Conservation (phyloP, 2,113 vertebrate genomes). For the Vombatus ursinus region DNA sequence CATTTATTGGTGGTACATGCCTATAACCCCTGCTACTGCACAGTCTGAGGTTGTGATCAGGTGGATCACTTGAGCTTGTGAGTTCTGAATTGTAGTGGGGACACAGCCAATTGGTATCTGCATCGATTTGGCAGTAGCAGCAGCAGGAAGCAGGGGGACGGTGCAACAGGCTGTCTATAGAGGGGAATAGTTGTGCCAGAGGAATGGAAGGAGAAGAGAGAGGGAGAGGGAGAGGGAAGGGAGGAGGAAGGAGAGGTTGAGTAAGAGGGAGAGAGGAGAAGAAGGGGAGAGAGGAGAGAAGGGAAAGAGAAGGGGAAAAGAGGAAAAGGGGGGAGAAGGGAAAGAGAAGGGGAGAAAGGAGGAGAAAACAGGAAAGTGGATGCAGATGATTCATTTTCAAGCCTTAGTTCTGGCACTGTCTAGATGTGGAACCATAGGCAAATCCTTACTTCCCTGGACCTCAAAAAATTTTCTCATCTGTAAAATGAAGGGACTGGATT, state of each 20-base stretch:
- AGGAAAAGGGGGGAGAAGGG: neutral
- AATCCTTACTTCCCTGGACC: neutral
- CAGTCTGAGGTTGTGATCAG: neutral
- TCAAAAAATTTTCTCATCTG: neutral
- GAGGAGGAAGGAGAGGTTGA: fast-evolving
- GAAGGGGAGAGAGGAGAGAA: neutral
- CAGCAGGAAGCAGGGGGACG: neutral
- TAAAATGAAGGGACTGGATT: constrained; percentile 16
- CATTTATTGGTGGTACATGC: neutral
- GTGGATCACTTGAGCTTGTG: neutral
- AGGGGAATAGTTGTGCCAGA: neutral
- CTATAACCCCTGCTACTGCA: no score
- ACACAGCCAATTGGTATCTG: neutral
- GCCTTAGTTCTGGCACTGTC: neutral
- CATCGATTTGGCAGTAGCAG: neutral
- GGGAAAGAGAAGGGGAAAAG: no score
- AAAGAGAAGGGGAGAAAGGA: neutral
- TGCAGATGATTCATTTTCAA: neutral
- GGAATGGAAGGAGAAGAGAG: neutral
- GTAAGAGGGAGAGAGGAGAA: fast-evolving
- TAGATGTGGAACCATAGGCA: neutral
- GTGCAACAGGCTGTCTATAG: neutral
- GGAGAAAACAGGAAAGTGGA: neutral
- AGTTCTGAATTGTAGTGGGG: neutral
- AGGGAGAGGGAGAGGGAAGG: no score